A percentile compares a stretch with the other conserved stretches of the same genome.
Evolutionary conservation across 2,113 vertebrate genomes (phyloP).

Genomic region (Sinocyclocheilus rhinocerous): DNA sequence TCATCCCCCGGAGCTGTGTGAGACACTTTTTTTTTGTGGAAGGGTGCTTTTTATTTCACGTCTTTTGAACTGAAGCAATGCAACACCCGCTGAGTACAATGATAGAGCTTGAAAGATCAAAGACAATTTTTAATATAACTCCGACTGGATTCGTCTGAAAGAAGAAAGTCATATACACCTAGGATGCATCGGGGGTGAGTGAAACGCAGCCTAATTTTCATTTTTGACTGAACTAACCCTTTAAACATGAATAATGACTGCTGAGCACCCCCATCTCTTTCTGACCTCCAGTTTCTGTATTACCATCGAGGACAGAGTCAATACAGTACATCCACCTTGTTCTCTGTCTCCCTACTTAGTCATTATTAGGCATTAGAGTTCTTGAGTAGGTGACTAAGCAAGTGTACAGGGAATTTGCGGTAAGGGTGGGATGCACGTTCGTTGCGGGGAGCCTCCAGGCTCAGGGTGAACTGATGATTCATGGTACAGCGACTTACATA

Average conservation of each 20-base stretch:
- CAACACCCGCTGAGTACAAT: no score
- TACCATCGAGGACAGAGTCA: neutral
- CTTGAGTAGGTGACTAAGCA: neutral
- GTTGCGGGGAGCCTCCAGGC: neutral
- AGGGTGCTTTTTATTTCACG: no score
- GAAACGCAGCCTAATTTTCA: no score
- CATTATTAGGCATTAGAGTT: constrained; percentile 42
- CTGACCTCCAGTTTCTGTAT: neutral
- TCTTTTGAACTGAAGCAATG: no score
- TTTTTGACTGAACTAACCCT: no score
- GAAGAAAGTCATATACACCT: no score
- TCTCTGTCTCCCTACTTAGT: neutral
- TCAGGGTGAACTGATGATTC: neutral
- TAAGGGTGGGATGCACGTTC: neutral
- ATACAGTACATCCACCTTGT: neutral
- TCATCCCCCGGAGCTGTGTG: no score
- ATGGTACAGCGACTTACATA: neutral
- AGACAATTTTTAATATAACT: no score
- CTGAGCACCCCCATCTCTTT: neutral
- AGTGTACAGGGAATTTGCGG: neutral
- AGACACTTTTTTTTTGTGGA: no score
- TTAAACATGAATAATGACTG: constrained; percentile 30
- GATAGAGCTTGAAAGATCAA: no score
- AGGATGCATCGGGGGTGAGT: no score
- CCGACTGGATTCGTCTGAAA: no score